Conservation (phyloP, 1,140 invertebrate species). For the Nautilus pompilius region DNA sequence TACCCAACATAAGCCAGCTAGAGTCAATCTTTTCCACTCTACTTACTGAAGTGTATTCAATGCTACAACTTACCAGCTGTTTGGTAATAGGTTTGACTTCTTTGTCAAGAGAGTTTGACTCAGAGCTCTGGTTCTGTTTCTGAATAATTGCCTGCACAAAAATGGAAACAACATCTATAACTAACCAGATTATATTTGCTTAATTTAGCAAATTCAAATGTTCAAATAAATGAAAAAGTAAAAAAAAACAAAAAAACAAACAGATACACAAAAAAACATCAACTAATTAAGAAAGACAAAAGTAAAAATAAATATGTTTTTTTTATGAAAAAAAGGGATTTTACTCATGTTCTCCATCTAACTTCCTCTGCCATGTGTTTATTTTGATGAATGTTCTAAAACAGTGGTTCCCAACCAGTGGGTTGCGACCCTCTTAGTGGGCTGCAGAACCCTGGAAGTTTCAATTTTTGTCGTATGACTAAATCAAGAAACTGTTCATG, state of each 20-base stretch:
- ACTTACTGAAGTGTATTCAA: too few species aligned
- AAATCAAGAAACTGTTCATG: too few species aligned
- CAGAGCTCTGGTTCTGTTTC: slow-evolving; percentile 26
- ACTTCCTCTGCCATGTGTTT: too few species aligned
- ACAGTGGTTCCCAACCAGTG: too few species aligned
- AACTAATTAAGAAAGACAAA: slow-evolving; percentile 3
- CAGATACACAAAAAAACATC: neutral
- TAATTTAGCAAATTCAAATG: slow-evolving; percentile 3
- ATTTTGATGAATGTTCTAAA: too few species aligned
- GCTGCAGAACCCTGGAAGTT: too few species aligned
- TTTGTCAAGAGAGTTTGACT: slow-evolving; percentile 1
- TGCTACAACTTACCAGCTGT: slow-evolving; percentile 4
- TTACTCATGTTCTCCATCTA: too few species aligned
- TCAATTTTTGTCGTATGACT: too few species aligned
- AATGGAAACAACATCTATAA: neutral
- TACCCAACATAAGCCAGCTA: too few species aligned
- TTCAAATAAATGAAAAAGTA: neutral
- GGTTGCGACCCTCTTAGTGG: too few species aligned
- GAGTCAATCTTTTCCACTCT: too few species aligned
- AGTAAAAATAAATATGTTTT: neutral
- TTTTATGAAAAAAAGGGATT: too few species aligned
- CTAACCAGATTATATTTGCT: slow-evolving; percentile 4
- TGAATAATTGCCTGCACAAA: slow-evolving; percentile 42
- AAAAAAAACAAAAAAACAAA: neutral
- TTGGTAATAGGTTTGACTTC: neutral